These are phyloP conservation scores for Pygoscelis adeliae DNA, from an alignment of 2,113 vertebrate genomes.

Conservation along the genomic window DNA sequence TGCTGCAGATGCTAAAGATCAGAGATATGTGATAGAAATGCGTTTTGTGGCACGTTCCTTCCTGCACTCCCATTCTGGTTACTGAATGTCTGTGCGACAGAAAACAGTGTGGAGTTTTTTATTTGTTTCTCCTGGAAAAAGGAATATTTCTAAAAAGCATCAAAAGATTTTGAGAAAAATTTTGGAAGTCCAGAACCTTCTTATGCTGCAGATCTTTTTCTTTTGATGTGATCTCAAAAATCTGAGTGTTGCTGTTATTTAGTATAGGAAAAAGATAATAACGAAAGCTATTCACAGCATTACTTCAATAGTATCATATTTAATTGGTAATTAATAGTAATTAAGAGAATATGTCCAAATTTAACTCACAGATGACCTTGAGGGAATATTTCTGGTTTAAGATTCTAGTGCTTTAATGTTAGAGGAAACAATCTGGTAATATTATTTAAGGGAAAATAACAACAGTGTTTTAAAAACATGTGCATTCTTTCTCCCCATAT, in stretches of 20 bases:
- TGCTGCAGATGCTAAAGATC: not conserved
- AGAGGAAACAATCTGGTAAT: not conserved
- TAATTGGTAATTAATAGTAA: not conserved
- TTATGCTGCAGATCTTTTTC: not conserved
- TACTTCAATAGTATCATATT: not conserved
- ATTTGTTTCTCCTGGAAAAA: not conserved
- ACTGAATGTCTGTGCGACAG: not conserved
- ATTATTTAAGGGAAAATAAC: not conserved
- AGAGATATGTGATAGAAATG: not conserved
- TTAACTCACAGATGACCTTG: not conserved
- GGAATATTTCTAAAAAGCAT: not conserved
- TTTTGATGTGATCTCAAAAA: not conserved
- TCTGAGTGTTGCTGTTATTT: not conserved
- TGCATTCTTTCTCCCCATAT: not conserved
- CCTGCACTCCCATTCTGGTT: not conserved
- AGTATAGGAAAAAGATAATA: not conserved
- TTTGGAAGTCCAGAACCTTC: not conserved
- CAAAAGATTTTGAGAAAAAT: not conserved
- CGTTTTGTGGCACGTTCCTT: accelerated
- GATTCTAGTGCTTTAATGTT: not conserved
- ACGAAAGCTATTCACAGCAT: not conserved
- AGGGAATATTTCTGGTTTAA: not conserved
- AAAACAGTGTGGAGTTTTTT: not conserved
- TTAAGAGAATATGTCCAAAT: not conserved
- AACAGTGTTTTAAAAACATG: not conserved